Evolutionary conservation across 2,888 invertebrate species (phyloP).

Genomic region (Siphlonurus alternatus): DNA sequence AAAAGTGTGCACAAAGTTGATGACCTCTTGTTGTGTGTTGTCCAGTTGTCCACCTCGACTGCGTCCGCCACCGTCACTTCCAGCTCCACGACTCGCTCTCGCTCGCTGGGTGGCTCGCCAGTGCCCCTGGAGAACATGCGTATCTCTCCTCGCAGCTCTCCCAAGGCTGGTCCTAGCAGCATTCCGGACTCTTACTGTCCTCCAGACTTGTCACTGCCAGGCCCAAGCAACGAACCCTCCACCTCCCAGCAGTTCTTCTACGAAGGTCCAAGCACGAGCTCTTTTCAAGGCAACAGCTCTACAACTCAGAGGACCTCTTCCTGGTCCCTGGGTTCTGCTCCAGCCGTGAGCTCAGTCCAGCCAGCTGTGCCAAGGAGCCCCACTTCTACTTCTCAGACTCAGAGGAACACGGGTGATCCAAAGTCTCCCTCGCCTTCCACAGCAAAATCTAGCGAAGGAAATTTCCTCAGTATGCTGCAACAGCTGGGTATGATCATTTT

Average conservation of each 20-base stretch:
- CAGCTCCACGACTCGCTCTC: neutral
- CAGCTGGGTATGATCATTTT: too few species aligned
- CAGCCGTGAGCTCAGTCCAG: too few species aligned
- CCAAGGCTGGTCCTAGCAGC: conserved; percentile 1
- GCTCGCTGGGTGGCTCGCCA: neutral
- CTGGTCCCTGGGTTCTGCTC: too few species aligned
- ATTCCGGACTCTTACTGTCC: neutral
- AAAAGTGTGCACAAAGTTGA: too few species aligned
- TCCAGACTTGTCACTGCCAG: neutral
- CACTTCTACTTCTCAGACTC: neutral
- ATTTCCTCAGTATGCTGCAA: neutral
- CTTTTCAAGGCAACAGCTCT: neutral
- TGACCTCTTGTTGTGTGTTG: too few species aligned
- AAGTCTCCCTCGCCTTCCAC: neutral
- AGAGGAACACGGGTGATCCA: neutral
- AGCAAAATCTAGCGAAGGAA: too few species aligned
- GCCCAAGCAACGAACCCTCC: neutral
- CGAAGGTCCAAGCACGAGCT: neutral
- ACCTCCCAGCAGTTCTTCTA: neutral
- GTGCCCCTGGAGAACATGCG: neutral
- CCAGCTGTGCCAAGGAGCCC: too few species aligned
- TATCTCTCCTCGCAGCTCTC: neutral
- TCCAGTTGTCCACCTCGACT: neutral
- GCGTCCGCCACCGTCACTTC: neutral
- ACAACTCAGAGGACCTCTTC: too few species aligned